Evolutionary conservation across 2,888 invertebrate genomes (phyloP).

Genomic region (Ypsolopha scabrella): DNA sequence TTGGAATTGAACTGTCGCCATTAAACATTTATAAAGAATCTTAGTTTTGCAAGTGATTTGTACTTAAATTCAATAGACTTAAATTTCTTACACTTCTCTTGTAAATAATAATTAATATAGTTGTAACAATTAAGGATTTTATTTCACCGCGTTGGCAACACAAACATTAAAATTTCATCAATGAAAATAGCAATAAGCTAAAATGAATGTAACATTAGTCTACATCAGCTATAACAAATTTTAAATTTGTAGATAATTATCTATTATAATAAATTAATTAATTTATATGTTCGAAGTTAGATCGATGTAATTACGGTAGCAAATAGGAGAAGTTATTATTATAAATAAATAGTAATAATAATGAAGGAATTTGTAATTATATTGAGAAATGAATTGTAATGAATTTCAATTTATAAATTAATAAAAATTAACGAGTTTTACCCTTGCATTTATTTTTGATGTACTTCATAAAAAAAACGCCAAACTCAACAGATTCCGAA

Average conservation of each 20-base stretch:
- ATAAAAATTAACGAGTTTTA: conserved; percentile 69
- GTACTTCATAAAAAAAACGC: conserved; percentile 13
- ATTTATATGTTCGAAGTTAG: conserved; percentile 40
- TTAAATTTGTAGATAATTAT: conserved; percentile 40
- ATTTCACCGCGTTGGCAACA: too few species aligned
- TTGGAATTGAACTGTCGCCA: conserved; percentile 23
- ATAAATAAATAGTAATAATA: conserved; percentile 49
- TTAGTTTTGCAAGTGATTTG: background rate
- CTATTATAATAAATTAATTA: conserved; percentile 45
- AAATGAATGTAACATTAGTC: conserved; percentile 19
- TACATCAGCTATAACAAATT: conserved; percentile 27
- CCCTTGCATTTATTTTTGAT: background rate
- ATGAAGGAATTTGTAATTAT: conserved; percentile 67
- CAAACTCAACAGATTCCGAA: too few species aligned
- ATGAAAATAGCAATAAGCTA: conserved; percentile 47
- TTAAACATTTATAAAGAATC: background rate
- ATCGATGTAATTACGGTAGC: conserved; percentile 56
- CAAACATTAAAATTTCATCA: background rate
- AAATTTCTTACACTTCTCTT: too few species aligned
- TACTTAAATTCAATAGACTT: conserved; percentile 2
- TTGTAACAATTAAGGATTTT: too few species aligned
- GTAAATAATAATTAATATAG: too few species aligned
- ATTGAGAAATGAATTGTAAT: conserved; percentile 57
- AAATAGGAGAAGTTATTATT: conserved; percentile 49
- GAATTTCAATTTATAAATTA: conserved; percentile 69